phyloP scores from a whole-genome alignment of 2,888 invertebrate genomes.

The Drosophila kuntzei region DNA sequence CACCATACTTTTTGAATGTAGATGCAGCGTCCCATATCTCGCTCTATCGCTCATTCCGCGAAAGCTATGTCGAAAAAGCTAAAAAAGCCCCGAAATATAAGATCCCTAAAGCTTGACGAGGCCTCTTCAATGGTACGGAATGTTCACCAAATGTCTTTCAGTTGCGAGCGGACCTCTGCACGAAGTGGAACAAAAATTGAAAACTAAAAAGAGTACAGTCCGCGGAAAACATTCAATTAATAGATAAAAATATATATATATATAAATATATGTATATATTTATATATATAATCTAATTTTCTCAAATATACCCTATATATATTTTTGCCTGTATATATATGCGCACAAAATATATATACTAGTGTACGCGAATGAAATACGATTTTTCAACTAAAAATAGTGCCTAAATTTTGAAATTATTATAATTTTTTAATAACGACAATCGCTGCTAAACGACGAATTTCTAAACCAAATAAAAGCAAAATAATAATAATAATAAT shows the following conservation, averaged over 20 bases:
- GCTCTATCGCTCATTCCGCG: slow-evolving; percentile 47
- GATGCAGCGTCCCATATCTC: slow-evolving; percentile 40
- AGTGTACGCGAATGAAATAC: slow-evolving; percentile 75
- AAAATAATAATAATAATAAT: slow-evolving; percentile 44
- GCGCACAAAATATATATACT: slow-evolving; percentile 68
- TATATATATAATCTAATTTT: slow-evolving; percentile 71
- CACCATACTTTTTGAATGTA: slow-evolving; percentile 54
- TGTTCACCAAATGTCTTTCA: slow-evolving; percentile 82
- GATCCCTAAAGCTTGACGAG: slow-evolving; percentile 75
- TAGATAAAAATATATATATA: slow-evolving; percentile 59
- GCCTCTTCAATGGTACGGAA: slow-evolving; percentile 57
- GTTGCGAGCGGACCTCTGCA: slow-evolving; percentile 86
- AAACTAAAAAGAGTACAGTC: slow-evolving; percentile 83
- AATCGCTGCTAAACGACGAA: slow-evolving; percentile 62
- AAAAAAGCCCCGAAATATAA: slow-evolving; percentile 58
- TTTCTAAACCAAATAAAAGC: slow-evolving; percentile 19
- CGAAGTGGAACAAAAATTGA: slow-evolving; percentile 85
- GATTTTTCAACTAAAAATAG: slow-evolving; percentile 76
- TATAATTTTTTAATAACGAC: slow-evolving; percentile 66
- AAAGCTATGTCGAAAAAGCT: slow-evolving; percentile 61
- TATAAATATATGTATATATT: slow-evolving; percentile 54
- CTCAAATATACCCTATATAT: slow-evolving; percentile 71
- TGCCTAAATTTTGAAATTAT: slow-evolving; percentile 60
- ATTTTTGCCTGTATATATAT: slow-evolving; percentile 56
- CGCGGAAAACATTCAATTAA: slow-evolving; percentile 85